phyloP scores from a whole-genome alignment of 2,797 vertebrate genomes.

The Chelidonichthys spinosus region DNA sequence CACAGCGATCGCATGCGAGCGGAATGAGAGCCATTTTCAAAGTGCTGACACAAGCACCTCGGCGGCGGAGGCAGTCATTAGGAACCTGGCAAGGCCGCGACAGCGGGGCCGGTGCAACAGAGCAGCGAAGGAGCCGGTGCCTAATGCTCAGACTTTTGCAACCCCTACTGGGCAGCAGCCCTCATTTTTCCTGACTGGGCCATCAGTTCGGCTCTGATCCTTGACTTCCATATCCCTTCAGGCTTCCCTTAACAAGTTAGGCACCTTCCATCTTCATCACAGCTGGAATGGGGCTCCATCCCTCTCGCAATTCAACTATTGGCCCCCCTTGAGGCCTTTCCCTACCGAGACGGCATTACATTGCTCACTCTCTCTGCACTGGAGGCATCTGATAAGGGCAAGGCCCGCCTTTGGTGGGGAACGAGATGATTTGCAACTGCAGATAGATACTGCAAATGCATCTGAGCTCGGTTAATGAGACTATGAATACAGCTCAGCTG shows the following conservation, averaged over 20 bases:
- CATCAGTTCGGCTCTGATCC: constrained; percentile 68
- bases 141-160: constrained; percentile 59
- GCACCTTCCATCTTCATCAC: constrained; percentile 63
- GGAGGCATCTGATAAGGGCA: constrained; percentile 48
- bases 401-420: constrained; percentile 36
- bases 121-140: constrained; percentile 59
- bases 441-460: constrained; percentile 51
- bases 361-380: constrained; percentile 29
- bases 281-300: constrained; percentile 56
- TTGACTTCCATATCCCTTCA: constrained; percentile 47
- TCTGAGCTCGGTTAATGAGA: constrained; percentile 49
- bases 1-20: constrained; percentile 34
- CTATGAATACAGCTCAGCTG: constrained; percentile 33
- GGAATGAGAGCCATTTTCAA: constrained; percentile 71
- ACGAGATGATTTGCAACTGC: constrained; percentile 63
- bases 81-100: constrained; percentile 66
- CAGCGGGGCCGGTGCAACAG: constrained; percentile 60
- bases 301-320: constrained; percentile 55
- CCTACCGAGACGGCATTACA: constrained; percentile 44
- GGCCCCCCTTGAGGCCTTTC: constrained; percentile 32
- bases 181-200: constrained; percentile 43
- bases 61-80: constrained; percentile 74
- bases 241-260: constrained; percentile 55
- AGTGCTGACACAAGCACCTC: constrained; percentile 80
- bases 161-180: constrained; percentile 41